Evolutionary conservation across 2,797 vertebrate genomes (phyloP), one percentile per base, ranked within the genome.

Genomic region (Enteromius paludinosus): DNA sequence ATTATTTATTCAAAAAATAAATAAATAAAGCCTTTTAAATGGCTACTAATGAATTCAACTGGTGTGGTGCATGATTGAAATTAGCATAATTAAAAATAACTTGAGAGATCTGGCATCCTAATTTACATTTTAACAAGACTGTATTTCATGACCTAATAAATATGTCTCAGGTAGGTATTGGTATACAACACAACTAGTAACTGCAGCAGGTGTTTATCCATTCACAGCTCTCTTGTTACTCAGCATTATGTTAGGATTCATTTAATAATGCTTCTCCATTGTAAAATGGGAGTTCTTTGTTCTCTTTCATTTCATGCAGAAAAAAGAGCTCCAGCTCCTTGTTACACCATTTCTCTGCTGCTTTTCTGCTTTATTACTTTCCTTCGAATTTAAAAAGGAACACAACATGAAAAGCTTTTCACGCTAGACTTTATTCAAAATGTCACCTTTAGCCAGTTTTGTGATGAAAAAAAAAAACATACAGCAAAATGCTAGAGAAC

Each of bases 21-120:
- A 52, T 20, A 20, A 52, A 52, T 20, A 52, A 70, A 70, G 5
- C 33, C 4, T 79, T 41, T 76, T 69, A 41, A 59, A 79, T 61
- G 18, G 38, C 52, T 72, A 70, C 68, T 81, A 75, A 80, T 28
- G 25, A 61, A 61, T 70, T 43, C 30, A 72, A 64, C 56, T n/a
- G n/a, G n/a, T n/a, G n/a, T 86, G 81, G 73, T 47, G 81, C 49
- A 61, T 38, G 79, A 64, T 82, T 73, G 73, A 86, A 88, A 89
- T 88, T 69, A 88, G 82, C 83, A 18, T 86, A 30, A 87, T 89
- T 81, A 85, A 85, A 86, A 83, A 47, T 68, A 70, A 77, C 89
- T 90, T 61, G 3, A 56, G 33, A 59, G 56, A 59, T 54, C 78
- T 52, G 68, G 18, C 61, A 33, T 49, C 61, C 52, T 73, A 45